phyloP scores from a whole-genome alignment of 2,888 invertebrate species.

The Trissolcus brochymenae region DNA sequence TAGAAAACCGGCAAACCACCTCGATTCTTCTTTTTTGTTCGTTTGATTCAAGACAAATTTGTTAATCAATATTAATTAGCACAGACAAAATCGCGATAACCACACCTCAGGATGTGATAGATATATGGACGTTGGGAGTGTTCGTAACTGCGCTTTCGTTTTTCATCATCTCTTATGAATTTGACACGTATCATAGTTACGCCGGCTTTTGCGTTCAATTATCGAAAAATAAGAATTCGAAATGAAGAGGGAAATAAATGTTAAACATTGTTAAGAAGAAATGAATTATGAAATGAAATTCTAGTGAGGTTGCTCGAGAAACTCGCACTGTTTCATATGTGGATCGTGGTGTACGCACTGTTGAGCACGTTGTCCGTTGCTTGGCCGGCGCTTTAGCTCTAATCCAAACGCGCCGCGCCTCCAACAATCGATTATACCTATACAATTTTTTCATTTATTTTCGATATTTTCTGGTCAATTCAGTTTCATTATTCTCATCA shows the following conservation, averaged over 20 bases:
- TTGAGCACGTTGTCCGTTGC: conserved; percentile 69
- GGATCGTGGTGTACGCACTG: conserved; percentile 74
- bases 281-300: conserved; percentile 51
- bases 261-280: conserved; percentile 51
- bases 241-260: conserved; percentile 47
- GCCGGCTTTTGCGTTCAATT: neutral
- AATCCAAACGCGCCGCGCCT: conserved; percentile 40
- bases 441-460: conserved; percentile 11
- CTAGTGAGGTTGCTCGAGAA: conserved; percentile 64
- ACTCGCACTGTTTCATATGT: conserved; percentile 77
- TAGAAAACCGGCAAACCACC: conserved; percentile 27
- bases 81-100: neutral
- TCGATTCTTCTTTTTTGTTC: neutral
- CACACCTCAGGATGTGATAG: conserved; percentile 62
- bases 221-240: conserved; percentile 8
- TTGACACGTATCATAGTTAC: too few species aligned
- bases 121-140: conserved; percentile 7
- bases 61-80: neutral
- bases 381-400: conserved; percentile 19
- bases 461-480: neutral
- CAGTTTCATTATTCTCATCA: neutral
- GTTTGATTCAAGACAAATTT: neutral
- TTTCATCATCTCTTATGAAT: too few species aligned
- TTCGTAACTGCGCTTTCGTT: conserved; percentile 49
- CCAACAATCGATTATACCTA: conserved; percentile 44